Conservation (phyloP, 2,888 invertebrate genomes). For the Nymphalis polychloros region DNA sequence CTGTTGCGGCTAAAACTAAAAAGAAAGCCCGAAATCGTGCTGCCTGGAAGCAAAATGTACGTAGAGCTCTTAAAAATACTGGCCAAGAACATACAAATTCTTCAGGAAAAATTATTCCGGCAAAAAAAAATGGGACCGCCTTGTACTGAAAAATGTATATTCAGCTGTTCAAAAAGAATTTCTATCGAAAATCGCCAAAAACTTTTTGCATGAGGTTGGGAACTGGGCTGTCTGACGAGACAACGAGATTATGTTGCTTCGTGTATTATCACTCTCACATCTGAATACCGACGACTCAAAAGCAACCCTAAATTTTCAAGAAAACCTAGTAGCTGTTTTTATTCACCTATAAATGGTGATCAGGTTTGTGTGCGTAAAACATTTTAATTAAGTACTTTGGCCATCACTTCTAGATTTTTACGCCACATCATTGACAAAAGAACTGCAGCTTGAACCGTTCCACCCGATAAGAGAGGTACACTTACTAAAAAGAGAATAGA, state of each 20-base stretch:
- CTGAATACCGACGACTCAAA: not conserved
- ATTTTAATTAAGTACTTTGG: not conserved
- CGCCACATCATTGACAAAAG: not conserved
- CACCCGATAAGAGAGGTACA: too few relatives aligned
- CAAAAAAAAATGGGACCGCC: not conserved
- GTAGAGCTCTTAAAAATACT: not conserved
- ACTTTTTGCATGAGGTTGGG: too few relatives aligned
- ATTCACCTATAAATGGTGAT: not conserved
- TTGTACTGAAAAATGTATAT: not conserved
- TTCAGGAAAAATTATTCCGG: not conserved
- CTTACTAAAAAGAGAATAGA: too few relatives aligned
- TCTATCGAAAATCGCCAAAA: too few relatives aligned
- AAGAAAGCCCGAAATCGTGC: not conserved
- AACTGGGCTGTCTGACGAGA: not conserved
- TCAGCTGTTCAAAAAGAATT: not conserved
- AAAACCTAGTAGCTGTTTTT: not conserved
- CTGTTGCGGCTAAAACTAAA: not conserved
- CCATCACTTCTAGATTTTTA: not conserved
- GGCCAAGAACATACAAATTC: not conserved
- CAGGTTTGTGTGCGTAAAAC: not conserved
- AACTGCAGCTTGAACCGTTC: too few relatives aligned
- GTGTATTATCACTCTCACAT: not conserved
- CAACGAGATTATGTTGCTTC: not conserved
- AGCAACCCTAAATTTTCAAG: not conserved
- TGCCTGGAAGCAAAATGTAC: not conserved